Base-by-base conservation (phyloP, 2,113 vertebrate species). In the Bujurquina vittata region DNA sequence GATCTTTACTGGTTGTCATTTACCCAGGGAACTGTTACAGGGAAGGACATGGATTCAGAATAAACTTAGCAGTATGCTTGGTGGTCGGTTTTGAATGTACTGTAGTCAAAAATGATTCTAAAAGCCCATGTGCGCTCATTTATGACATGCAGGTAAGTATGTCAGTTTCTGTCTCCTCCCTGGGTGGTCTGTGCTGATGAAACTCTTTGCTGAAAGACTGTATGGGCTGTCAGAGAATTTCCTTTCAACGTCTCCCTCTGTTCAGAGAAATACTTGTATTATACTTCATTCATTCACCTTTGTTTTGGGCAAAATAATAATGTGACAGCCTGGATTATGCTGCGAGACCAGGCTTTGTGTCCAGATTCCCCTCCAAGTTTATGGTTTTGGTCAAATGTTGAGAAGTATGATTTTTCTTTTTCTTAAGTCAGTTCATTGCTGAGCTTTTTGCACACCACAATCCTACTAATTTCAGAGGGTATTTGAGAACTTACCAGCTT, bases 111-210 rank as follows among this genome's bases (percentile, higher is more conserved):
- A 67, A 67, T 67, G 40, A 67, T 46, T 46, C 17, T 67, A 69
- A 49, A 49, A 20, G 63, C 22, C 40, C 49, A 69, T 69, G 49
- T 31, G 11, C 7, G 26, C 40, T 63, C 43, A 56, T 79, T 82
- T 75, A 29, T 67, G 73, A 84, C 18, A 18, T 60, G 26, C 7
- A 33, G 26, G 26, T 26, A 26, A 26, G 57, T 79, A 9, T 10
- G 31, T 52, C 58, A 5, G 4, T 67, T 69, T 62, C 35, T 54
- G 33, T 82, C 22, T 73, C 15, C 49, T 79, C 26, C 0, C 56
- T 31, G 29, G 76, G 85, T 80, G 79, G 72, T 81, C 22, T 89
- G 58, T 79, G 79, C 56, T 73, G 61, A 86, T 35, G 17, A 81
- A 79, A 69, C 62, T n/a, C 15, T 75, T 79, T 62, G 26, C 56